A percentile compares a stretch with the other conserved stretches of the same genome.
phyloP scores from a whole-genome alignment of 2,797 vertebrate species.

The Oryzias dopingdopingensis region DNA sequence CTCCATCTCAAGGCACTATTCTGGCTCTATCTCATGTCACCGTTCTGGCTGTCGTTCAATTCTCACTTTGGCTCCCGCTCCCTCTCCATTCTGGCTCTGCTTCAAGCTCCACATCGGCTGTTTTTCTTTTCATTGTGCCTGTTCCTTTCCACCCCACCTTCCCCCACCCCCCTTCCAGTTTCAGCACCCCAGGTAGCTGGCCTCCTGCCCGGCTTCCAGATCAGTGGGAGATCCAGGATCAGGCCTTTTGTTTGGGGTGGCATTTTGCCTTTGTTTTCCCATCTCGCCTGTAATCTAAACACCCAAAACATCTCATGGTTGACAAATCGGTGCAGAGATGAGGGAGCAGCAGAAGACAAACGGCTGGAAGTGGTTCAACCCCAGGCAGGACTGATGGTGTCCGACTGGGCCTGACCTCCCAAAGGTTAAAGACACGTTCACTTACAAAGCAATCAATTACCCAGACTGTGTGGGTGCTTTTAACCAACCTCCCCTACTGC shows the following conservation, averaged over 20 bases:
- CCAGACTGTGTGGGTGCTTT: slow-evolving; percentile 72
- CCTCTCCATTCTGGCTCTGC: slow-evolving; percentile 67
- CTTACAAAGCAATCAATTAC: slow-evolving; percentile 84
- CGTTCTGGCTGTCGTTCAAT: slow-evolving; percentile 70
- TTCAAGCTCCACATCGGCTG: slow-evolving; percentile 67
- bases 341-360: slow-evolving; percentile 76
- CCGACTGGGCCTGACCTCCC: slow-evolving; percentile 80
- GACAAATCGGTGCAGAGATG: slow-evolving; percentile 76
- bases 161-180: slow-evolving; percentile 51
- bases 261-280: slow-evolving; percentile 82
- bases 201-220: slow-evolving; percentile 70
- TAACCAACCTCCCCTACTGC: slow-evolving; percentile 68
- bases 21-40: slow-evolving; percentile 76
- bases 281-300: slow-evolving; percentile 81
- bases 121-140: slow-evolving; percentile 66
- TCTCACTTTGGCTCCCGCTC: slow-evolving; percentile 67
- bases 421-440: slow-evolving; percentile 84
- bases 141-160: slow-evolving; percentile 27
- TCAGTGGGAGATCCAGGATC: slow-evolving; percentile 75
- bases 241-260: slow-evolving; percentile 79
- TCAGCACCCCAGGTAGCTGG: slow-evolving; percentile 80
- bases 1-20: slow-evolving; percentile 71
- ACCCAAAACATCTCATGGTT: slow-evolving; percentile 78
- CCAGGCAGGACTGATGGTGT: slow-evolving; percentile 79
- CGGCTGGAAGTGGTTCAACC: slow-evolving; percentile 77